Percentiles rank a stretch among this genome's conserved stretches.
Evolutionary conservation across 1,140 invertebrate genomes (phyloP).

Genomic region (Hyposmocoma kahamanoa): DNA sequence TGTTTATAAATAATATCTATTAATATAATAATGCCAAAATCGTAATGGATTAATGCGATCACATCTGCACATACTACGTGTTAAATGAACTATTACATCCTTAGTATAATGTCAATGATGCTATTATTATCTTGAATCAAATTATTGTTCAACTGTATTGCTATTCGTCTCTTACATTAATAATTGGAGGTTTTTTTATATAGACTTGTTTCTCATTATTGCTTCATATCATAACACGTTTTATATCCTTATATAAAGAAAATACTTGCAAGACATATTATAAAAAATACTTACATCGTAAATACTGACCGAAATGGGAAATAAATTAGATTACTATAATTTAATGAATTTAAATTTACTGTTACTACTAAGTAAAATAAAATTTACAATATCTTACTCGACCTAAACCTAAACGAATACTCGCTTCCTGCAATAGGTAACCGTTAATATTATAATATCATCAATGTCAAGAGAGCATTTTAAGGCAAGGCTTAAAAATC

Average conservation of each 20-base stretch:
- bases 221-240: conserved; percentile 40
- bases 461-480: conserved; percentile 66
- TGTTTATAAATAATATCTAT: conserved; percentile 17
- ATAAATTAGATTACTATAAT: conserved; percentile 65
- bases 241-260: conserved; percentile 35
- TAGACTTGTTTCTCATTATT: conserved; percentile 46
- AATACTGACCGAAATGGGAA: conserved; percentile 72
- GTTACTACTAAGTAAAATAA: conserved; percentile 45
- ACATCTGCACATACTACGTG: not conserved
- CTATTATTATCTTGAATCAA: conserved; percentile 12
- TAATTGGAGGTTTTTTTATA: not conserved
- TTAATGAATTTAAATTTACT: conserved; percentile 31
- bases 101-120: conserved; percentile 4
- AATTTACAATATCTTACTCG: conserved; percentile 65
- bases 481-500: conserved; percentile 49
- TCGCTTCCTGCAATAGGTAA: conserved; percentile 69
- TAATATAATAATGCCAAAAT: conserved; percentile 32
- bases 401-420: conserved; percentile 65
- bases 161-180: conserved; percentile 3
- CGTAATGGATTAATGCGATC: too few species aligned
- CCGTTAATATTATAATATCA: conserved; percentile 64
- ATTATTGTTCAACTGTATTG: conserved; percentile 11
- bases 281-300: conserved; percentile 66
- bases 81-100: not conserved
- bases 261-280: conserved; percentile 47